Percentiles rank a stretch among this genome's conserved stretches.
These are phyloP conservation scores for Zaprionus lachaisei DNA, from an alignment of 1,140 invertebrate species.

Conservation along the genomic window DNA sequence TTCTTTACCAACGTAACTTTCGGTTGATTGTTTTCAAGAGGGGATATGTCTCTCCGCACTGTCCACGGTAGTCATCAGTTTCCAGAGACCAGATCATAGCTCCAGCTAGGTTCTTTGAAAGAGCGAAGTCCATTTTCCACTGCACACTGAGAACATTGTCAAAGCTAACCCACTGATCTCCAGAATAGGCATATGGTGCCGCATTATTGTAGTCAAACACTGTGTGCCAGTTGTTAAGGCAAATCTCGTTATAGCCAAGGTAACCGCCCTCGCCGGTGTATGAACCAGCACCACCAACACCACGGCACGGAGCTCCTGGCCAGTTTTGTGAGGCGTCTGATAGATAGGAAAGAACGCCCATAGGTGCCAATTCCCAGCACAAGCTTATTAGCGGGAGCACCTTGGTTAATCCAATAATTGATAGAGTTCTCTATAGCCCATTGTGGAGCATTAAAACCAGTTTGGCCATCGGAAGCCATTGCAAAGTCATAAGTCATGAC, in stretches of 20 bases:
- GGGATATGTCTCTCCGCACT: constrained; percentile 86
- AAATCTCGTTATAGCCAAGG: constrained; percentile 91
- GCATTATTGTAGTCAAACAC: constrained; percentile 53
- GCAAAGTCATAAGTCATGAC: constrained; percentile 91
- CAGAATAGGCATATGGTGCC: constrained; percentile 77
- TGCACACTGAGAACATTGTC: constrained; percentile 84
- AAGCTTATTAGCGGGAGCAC: constrained; percentile 86
- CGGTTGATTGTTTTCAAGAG: constrained; percentile 81
- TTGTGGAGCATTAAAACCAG: constrained; percentile 87
- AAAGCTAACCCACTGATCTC: constrained; percentile 84
- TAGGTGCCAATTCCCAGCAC: constrained; percentile 89
- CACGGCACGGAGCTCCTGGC: constrained; percentile 86
- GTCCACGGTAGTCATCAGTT: constrained; percentile 90
- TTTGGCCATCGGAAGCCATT: constrained; percentile 83
- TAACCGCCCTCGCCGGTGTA: constrained; percentile 89
- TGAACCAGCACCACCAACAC: constrained; percentile 87
- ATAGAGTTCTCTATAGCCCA: constrained; percentile 81
- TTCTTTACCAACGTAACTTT: constrained; percentile 73
- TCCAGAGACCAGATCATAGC: constrained; percentile 93
- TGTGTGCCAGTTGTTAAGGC: constrained; percentile 67
- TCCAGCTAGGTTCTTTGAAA: constrained; percentile 87
- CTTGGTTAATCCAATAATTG: constrained; percentile 81
- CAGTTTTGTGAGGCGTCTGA: constrained; percentile 84
- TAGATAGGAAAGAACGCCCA: constrained; percentile 88
- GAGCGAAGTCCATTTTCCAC: constrained; percentile 73